phyloP scores from a whole-genome alignment of 2,888 invertebrate genomes.

The Gandaritis pyraliata region DNA sequence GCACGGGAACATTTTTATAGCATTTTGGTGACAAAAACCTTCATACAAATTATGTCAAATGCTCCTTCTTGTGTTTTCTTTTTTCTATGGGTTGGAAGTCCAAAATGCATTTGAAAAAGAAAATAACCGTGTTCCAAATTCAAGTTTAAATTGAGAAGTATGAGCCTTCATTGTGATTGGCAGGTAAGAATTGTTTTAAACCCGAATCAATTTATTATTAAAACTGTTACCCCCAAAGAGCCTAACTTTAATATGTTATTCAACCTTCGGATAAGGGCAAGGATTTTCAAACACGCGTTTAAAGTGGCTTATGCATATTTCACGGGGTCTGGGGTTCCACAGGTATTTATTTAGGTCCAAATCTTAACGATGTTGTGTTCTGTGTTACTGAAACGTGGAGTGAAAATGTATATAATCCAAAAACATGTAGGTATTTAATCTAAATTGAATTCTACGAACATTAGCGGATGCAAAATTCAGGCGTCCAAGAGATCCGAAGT shows the following conservation, averaged over 20 bases:
- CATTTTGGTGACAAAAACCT: too few relatives aligned
- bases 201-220: constrained; percentile 20
- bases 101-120: too few relatives aligned
- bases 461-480: too few relatives aligned
- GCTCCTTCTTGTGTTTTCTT: too few relatives aligned
- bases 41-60: too few relatives aligned
- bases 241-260: constrained; percentile 21
- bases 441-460: too few relatives aligned
- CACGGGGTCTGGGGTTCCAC: constrained; percentile 3
- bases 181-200: constrained; percentile 5
- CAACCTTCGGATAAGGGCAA: constrained; percentile 16
- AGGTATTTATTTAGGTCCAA: constrained; percentile 20
- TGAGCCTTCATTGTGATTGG: constrained; percentile 14
- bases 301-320: constrained; percentile 27
- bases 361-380: constrained; percentile 11
- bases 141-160: too few relatives aligned
- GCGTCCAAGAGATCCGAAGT: too few relatives aligned
- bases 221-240: constrained; percentile 4
- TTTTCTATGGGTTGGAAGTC: too few relatives aligned
- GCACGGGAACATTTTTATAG: too few relatives aligned
- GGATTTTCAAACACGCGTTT: constrained; percentile 23
- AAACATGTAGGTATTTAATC: too few relatives aligned
- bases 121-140: too few relatives aligned
- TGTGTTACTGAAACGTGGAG: neutral
- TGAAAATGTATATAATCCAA: neutral